Evolutionary conservation across 2,113 vertebrate genomes (phyloP), one percentile per base, ranked within the genome.

Genomic region (Engraulis encrasicolus): DNA sequence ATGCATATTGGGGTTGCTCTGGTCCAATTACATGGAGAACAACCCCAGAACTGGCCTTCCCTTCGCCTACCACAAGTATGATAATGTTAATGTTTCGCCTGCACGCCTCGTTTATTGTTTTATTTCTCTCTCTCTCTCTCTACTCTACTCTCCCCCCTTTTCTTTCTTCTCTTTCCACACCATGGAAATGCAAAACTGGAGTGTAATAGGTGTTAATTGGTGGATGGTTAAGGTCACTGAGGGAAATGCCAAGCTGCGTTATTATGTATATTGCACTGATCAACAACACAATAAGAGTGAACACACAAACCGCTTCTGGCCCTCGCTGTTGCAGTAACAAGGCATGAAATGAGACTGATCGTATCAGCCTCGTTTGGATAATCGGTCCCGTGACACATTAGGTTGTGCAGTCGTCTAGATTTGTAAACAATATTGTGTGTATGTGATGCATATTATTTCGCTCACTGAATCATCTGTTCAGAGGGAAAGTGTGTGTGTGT

Each of bases 151-250:
- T n/a, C n/a, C n/a, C n/a, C n/a, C n/a, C n/a, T n/a, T n/a, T n/a
- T n/a, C n/a, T n/a, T n/a, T n/a, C n/a, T n/a, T 66, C 27, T 66
- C 23, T 61, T 66, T 66, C 58, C 23, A 66, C 27, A 9, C 40
- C n/a, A 66, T 7, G 23, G 23, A 66, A 27, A 66, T 31, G 23
- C 14, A 14, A 66, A 66, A 66, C n/a, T 66, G 58, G 31, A 66
- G 58, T n/a, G 61, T 71, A 71, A 71, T 71, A 34, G 23, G 61
- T 34, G 61, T 71, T 71, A 34, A 71, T 71, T 71, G 61, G 61
- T 34, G 31, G 61, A 71, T 71, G 61, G 61, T 34, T 14, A 31
- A 31, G 27, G 61, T 34, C 11, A 71, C 61, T 23, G 19, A 58
- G 61, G 15, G 31, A 34, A 71, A 71, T 34, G 61, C 27, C 61